A percentile compares a stretch with the other conserved stretches of the same genome.
These are phyloP conservation scores for Drosophila ezoana DNA, from an alignment of 2,888 invertebrate species.

Conservation along the genomic window DNA sequence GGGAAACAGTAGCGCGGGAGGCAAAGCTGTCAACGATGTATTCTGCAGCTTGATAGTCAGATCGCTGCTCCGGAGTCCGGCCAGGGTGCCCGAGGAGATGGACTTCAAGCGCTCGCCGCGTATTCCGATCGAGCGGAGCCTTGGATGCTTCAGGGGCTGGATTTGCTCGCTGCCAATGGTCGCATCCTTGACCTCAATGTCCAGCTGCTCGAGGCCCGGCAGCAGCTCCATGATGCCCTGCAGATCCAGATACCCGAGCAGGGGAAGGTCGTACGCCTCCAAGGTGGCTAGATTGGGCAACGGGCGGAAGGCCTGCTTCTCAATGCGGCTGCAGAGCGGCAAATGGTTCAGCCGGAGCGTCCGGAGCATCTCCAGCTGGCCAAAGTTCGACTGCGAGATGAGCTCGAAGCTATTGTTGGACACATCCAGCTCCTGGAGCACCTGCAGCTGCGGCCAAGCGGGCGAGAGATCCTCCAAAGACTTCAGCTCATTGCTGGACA, in stretches of 20 bases:
- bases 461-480: slow-evolving; percentile 88
- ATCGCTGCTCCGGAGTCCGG: slow-evolving; percentile 90
- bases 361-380: slow-evolving; percentile 88
- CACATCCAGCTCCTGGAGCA: slow-evolving; percentile 90
- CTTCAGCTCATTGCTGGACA: slow-evolving; percentile 89
- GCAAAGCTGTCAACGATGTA: slow-evolving; percentile 91
- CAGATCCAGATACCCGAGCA: slow-evolving; percentile 93
- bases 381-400: slow-evolving; percentile 91
- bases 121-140: slow-evolving; percentile 90
- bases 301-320: slow-evolving; percentile 91
- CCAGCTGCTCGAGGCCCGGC: slow-evolving; percentile 90
- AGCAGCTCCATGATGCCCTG: slow-evolving; percentile 92
- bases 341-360: slow-evolving; percentile 89
- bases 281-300: slow-evolving; percentile 90
- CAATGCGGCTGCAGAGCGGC: slow-evolving; percentile 90
- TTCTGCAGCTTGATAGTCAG: slow-evolving; percentile 91
- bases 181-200: slow-evolving; percentile 94
- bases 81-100: slow-evolving; percentile 93
- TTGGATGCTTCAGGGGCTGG: slow-evolving; percentile 91
- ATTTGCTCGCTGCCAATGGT: slow-evolving; percentile 93
- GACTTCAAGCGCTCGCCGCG: slow-evolving; percentile 91
- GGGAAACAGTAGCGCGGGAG: slow-evolving; percentile 93
- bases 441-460: slow-evolving; percentile 89
- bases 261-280: slow-evolving; percentile 91
- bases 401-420: slow-evolving; percentile 93